phyloP scores from a whole-genome alignment of 2,797 vertebrate genomes.

The Gobionotothen gibberifrons region DNA sequence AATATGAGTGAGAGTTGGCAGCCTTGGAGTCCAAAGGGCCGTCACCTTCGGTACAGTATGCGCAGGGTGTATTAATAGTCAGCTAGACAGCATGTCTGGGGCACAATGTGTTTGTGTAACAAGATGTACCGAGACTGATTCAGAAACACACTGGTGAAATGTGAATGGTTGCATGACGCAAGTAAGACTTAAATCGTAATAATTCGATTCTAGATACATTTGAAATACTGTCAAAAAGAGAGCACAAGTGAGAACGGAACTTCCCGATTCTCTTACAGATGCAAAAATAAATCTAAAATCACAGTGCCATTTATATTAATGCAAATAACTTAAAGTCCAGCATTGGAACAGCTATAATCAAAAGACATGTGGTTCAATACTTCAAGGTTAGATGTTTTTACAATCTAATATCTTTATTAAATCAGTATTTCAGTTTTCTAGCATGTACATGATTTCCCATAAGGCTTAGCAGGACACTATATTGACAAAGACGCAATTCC shows the following conservation, averaged over 20 bases:
- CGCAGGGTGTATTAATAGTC: constrained; percentile 47
- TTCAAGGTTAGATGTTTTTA: too few species aligned
- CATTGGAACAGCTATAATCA: too few species aligned
- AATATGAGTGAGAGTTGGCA: constrained; percentile 20
- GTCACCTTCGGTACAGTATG: constrained; percentile 28
- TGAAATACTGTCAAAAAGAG: background rate
- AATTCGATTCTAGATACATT: background rate
- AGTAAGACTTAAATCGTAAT: background rate
- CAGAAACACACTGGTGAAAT: constrained; percentile 22
- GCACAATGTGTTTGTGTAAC: constrained; percentile 30
- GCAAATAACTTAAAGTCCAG: too few species aligned
- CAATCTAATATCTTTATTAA: background rate
- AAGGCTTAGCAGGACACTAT: background rate
- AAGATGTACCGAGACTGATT: background rate
- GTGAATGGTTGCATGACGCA: background rate
- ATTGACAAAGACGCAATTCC: background rate
- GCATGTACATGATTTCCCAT: background rate
- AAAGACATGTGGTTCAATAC: too few species aligned
- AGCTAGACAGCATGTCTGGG: constrained; percentile 35
- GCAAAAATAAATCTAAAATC: background rate
- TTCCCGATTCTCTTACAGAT: background rate
- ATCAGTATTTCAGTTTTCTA: background rate
- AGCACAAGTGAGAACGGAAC: background rate
- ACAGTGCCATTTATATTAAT: background rate
- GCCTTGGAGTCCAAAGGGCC: constrained; percentile 4